These are phyloP conservation scores for Dermatophagoides farinae DNA, from an alignment of 1,140 invertebrate genomes.

Conservation along the genomic window DNA sequence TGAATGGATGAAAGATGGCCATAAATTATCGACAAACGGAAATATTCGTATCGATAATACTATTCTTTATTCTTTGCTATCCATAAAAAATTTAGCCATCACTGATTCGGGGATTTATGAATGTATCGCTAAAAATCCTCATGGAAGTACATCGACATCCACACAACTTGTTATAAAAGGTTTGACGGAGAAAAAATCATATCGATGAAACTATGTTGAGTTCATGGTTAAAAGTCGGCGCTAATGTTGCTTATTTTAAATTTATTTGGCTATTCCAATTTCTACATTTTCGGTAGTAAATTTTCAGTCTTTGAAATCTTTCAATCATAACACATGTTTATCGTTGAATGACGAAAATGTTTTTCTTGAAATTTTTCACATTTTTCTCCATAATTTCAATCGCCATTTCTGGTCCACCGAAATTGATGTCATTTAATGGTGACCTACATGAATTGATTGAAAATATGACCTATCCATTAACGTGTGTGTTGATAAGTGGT, in stretches of 20 bases:
- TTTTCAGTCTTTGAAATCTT: no score
- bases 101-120: slow-evolving; percentile 3
- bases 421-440: background rate
- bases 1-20: background rate
- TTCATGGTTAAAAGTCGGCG: background rate
- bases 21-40: background rate
- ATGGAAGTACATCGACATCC: background rate
- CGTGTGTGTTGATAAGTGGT: background rate
- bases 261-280: no score
- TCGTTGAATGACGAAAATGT: background rate
- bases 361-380: no score
- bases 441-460: background rate
- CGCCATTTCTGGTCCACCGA: background rate
- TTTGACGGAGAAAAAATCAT: background rate
- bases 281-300: no score
- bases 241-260: no score
- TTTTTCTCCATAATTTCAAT: no score
- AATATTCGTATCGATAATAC: background rate
- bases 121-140: background rate
- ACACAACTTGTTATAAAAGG: background rate
- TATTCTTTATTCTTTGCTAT: background rate
- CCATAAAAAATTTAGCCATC: background rate
- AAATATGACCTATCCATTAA: background rate
- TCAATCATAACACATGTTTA: no score
- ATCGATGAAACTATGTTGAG: no score